phyloP scores from a whole-genome alignment of 2,888 invertebrate species.

The Yponomeuta plumbellus region DNA sequence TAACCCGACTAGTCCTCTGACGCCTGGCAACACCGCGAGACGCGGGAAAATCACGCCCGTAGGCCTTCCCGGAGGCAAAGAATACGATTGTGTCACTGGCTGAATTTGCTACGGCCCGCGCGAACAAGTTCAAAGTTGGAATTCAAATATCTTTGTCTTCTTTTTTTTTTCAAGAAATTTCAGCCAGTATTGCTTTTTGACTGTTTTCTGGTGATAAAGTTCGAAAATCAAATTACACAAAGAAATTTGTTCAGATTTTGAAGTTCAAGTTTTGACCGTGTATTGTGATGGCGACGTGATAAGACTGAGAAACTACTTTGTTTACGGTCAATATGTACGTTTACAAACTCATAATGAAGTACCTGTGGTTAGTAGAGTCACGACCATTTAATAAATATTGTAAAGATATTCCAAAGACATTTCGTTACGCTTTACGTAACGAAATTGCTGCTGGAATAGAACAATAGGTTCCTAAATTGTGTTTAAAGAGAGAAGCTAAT shows the following conservation, averaged over 20 bases:
- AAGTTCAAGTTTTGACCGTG: neutral
- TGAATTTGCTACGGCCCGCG: too few species aligned
- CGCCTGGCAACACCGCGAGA: conserved; percentile 38
- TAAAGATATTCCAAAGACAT: too few species aligned
- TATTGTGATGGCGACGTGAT: neutral
- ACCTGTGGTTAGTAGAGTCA: neutral
- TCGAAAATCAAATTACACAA: neutral
- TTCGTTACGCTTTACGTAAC: neutral
- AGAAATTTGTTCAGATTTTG: too few species aligned
- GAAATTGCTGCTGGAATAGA: neutral
- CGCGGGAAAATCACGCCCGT: too few species aligned
- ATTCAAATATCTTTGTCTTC: neutral
- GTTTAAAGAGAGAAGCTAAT: neutral
- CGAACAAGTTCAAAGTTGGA: too few species aligned
- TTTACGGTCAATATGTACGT: neutral
- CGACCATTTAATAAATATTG: neutral
- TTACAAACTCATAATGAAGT: neutral
- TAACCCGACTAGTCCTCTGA: conserved; percentile 62
- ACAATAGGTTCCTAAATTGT: neutral
- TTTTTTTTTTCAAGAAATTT: neutral
- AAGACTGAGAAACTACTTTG: neutral
- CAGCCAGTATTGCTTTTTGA: neutral
- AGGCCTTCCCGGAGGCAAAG: too few species aligned
- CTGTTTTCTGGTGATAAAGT: neutral
- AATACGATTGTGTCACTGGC: too few species aligned